phyloP scores from a whole-genome alignment of 2,113 vertebrate species.

The Probosciger aterrimus region DNA sequence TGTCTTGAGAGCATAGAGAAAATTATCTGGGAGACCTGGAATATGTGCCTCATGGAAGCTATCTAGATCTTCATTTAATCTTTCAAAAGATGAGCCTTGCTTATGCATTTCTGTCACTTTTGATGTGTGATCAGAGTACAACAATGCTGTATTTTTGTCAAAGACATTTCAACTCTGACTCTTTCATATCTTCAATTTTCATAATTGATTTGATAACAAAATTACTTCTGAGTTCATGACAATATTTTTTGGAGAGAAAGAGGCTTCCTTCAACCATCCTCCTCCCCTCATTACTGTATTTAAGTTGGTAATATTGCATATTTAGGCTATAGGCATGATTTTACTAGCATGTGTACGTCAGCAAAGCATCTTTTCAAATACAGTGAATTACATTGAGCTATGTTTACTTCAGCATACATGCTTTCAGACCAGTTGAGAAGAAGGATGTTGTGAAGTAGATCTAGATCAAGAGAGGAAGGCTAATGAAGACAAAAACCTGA shows the following conservation, averaged over 20 bases:
- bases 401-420: background rate
- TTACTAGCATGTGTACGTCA: background rate
- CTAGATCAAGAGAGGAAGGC: background rate
- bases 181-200: slow-evolving; percentile 23
- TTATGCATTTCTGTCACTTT: slow-evolving; percentile 31
- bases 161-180: background rate
- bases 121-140: slow-evolving; percentile 38
- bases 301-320: background rate
- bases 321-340: background rate
- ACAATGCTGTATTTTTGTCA: slow-evolving; percentile 1
- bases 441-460: background rate
- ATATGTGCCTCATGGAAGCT: background rate
- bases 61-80: background rate
- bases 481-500: background rate
- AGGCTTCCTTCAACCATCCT: background rate
- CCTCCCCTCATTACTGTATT: background rate
- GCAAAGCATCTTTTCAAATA: background rate
- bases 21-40: background rate
- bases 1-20: background rate
- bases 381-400: background rate
- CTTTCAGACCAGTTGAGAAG: background rate
- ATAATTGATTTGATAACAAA: slow-evolving; percentile 43
- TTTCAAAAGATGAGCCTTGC: background rate
- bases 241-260: background rate
- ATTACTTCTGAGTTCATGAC: background rate